phyloP scores from a whole-genome alignment of 2,797 vertebrate species.

The Lutjanus argentimaculatus region DNA sequence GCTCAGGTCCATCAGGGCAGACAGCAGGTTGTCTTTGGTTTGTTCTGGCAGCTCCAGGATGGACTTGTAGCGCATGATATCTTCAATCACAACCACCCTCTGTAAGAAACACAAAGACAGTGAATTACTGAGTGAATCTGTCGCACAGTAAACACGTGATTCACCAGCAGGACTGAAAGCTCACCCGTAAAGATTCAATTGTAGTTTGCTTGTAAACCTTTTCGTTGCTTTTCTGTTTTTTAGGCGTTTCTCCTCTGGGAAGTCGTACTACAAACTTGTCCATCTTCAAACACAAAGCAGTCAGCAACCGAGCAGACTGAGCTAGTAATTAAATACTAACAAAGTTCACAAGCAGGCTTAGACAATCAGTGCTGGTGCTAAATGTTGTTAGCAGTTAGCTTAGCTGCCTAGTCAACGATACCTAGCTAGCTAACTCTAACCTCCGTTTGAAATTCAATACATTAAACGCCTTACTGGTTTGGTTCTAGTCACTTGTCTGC shows the following conservation, averaged over 20 bases:
- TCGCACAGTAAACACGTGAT: neutral
- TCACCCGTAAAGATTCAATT: constrained; percentile 92
- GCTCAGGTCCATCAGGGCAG: constrained; percentile 90
- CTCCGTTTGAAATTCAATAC: neutral
- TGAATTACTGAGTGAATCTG: too few species aligned
- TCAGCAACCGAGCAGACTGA: neutral
- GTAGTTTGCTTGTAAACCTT: constrained; percentile 90
- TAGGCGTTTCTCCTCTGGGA: constrained; percentile 73
- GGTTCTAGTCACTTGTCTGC: neutral
- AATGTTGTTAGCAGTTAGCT: constrained; percentile 23
- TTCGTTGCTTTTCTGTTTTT: constrained; percentile 68
- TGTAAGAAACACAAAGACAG: constrained; percentile 64
- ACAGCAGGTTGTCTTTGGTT: constrained; percentile 90
- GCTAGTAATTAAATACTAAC: neutral
- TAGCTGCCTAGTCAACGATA: constrained; percentile 5
- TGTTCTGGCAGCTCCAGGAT: constrained; percentile 92
- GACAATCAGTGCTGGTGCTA: constrained; percentile 20
- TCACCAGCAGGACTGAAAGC: neutral
- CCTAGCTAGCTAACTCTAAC: neutral
- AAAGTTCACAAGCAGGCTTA: neutral
- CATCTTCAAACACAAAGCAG: constrained; percentile 76
- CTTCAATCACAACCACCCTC: constrained; percentile 98
- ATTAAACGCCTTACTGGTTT: neutral
- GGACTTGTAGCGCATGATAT: constrained; percentile 93
- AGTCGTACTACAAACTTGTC: constrained; percentile 91